A percentile compares a stretch with the other conserved stretches of the same genome.
These are phyloP conservation scores for Panopea generosa DNA, from an alignment of 2,888 invertebrate species.

Conservation along the genomic window DNA sequence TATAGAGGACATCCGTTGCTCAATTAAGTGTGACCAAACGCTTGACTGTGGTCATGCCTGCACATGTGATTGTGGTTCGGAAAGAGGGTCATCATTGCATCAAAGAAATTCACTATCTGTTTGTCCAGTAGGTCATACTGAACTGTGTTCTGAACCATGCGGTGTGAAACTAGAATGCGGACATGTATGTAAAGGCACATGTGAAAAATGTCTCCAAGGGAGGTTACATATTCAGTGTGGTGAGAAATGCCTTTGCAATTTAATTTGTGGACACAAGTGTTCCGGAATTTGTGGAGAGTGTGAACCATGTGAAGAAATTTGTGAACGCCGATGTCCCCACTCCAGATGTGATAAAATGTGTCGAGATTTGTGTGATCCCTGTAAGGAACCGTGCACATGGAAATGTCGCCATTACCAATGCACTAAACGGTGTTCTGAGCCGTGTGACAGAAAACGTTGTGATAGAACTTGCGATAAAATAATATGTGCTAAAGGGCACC, in stretches of 20 bases:
- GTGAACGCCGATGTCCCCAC: conserved; percentile 51
- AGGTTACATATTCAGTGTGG: conserved; percentile 51
- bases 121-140: no score
- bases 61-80: neutral
- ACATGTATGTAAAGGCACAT: conserved; percentile 29
- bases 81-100: no score
- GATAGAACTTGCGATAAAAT: conserved; percentile 61
- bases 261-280: conserved; percentile 60
- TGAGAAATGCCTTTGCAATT: conserved; percentile 22
- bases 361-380: conserved; percentile 78
- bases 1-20: neutral
- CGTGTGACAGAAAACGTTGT: conserved; percentile 81
- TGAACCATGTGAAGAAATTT: conserved; percentile 41
- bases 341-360: conserved; percentile 76
- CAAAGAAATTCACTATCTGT: no score
- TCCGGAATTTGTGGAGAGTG: conserved; percentile 50
- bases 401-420: conserved; percentile 80
- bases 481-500: conserved; percentile 65
- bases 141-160: no score
- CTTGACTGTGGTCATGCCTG: conserved; percentile 67
- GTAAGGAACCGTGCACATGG: conserved; percentile 84
- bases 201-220: conserved; percentile 43
- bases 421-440: conserved; percentile 78
- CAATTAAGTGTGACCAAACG: conserved; percentile 66
- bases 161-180: neutral